phyloP scores from a whole-genome alignment of 2,888 invertebrate genomes.

The Rhaphigaster nebulosa region DNA sequence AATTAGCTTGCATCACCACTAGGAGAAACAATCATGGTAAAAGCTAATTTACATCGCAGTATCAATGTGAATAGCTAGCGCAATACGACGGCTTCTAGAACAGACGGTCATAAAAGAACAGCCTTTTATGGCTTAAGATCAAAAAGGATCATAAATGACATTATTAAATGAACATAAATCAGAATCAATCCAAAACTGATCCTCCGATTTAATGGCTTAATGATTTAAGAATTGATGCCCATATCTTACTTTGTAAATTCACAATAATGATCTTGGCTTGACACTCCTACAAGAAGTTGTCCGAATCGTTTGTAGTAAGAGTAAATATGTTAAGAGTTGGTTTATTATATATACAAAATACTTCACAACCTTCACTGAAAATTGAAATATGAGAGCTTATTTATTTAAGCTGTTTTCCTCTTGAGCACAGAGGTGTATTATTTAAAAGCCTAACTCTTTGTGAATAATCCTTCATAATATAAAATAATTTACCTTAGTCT shows the following conservation, averaged over 20 bases:
- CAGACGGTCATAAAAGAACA: neutral
- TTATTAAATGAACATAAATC: neutral
- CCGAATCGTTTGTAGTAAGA: too few relatives aligned
- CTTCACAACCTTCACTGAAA: too few relatives aligned
- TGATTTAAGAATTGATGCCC: neutral
- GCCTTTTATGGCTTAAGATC: neutral
- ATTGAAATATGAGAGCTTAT: too few relatives aligned
- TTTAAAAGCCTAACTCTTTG: too few relatives aligned
- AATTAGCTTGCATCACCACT: slow-evolving; percentile 19
- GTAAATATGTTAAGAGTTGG: too few relatives aligned
- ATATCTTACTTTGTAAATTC: neutral
- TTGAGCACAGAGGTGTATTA: too few relatives aligned
- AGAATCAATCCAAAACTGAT: neutral
- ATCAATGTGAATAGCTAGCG: neutral
- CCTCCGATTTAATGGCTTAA: neutral
- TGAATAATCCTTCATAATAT: too few relatives aligned
- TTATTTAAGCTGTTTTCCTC: too few relatives aligned
- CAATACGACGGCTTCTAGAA: neutral
- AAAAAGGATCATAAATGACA: neutral
- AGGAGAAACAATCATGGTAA: neutral
- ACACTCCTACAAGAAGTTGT: too few relatives aligned
- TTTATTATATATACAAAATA: too few relatives aligned
- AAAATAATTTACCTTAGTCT: too few relatives aligned
- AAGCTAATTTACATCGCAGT: neutral
- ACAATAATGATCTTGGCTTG: neutral